Percentiles rank a stretch among this genome's conserved stretches.
Conservation (phyloP, 1,140 invertebrate genomes). For the Drosophila kikkawai region DNA sequence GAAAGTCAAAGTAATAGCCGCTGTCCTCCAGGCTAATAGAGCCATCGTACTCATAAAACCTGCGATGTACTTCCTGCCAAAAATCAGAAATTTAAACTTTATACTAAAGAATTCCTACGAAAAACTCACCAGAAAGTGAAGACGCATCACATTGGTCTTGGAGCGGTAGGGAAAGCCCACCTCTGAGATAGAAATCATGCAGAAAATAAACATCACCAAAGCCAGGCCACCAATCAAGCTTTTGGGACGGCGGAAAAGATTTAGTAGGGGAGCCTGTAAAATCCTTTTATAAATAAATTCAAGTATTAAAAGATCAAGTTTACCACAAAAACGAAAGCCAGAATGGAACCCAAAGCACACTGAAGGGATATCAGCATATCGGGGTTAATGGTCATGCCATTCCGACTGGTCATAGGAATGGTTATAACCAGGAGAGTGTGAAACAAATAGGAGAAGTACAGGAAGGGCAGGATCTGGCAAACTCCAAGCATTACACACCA, state of each 20-base stretch:
- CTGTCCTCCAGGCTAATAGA: slow-evolving; percentile 86
- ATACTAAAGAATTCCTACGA: background rate
- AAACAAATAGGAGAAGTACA: slow-evolving; percentile 87
- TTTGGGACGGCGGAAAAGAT: slow-evolving; percentile 59
- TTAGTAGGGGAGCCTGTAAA: slow-evolving; percentile 60
- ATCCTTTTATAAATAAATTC: background rate
- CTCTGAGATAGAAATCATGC: slow-evolving; percentile 88
- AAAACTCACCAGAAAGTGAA: slow-evolving; percentile 87
- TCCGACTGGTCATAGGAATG: slow-evolving; percentile 89
- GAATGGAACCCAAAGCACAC: slow-evolving; percentile 84
- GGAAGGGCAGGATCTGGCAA: slow-evolving; percentile 74
- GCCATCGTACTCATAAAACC: slow-evolving; percentile 87
- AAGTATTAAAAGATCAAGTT: background rate
- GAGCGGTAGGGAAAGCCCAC: slow-evolving; percentile 91
- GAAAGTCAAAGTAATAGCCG: slow-evolving; percentile 90
- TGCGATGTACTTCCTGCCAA: slow-evolving; percentile 87
- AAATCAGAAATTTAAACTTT: background rate
- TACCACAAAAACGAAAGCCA: slow-evolving; percentile 70
- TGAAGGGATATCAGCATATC: slow-evolving; percentile 86
- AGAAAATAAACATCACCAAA: slow-evolving; percentile 86
- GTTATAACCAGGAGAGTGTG: slow-evolving; percentile 89
- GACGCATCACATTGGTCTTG: slow-evolving; percentile 88
- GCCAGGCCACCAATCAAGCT: slow-evolving; percentile 66
- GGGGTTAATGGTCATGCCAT: slow-evolving; percentile 87
- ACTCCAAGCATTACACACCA: slow-evolving; percentile 87